Evolutionary conservation across 1,140 invertebrate species (phyloP), one percentile per base, ranked within the genome.

Genomic region (Lucilia sericata): DNA sequence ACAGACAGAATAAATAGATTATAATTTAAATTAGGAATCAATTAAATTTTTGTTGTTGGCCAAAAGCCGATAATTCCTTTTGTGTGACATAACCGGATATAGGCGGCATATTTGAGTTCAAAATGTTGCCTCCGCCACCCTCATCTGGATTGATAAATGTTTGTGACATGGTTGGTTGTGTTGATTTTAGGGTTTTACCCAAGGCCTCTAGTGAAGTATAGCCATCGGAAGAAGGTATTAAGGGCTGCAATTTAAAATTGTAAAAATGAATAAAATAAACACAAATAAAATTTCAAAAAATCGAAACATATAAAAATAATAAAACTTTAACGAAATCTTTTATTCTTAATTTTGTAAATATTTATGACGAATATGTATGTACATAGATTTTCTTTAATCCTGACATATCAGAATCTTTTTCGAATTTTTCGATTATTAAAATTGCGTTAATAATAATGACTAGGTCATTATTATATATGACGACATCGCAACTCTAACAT

Each of bases 1-100:
- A 80, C 42, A 78, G 12, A 47, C n/a, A 25, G n/a, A 80, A 51
- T 76, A n/a, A 42, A 76, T 34, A 76, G 13, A 5, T 76, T 49
- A 13, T 17, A 80, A 49, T 80, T 17, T 21, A 49, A 47, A 47
- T 51, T 49, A 13, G 25, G 42, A 80, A 17, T 51, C 47, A 80
- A 51, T 51, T 80, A 49, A 80, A 80, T 21, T 49, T n/a, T 14
- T n/a, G 55, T 36, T 82, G 81, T 36, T 82, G 81, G 51, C 60
- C 25, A 65, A 82, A 82, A 1, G 51, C 51, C 34, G 82, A 36
- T 74, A 83, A 49, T 10, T 83, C 82, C 19, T 75, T 74, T 49
- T n/a, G 65, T 51, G 82, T 83, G 14, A 83, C 82, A 49, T 83
- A 83, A 19, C 82, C 82, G 0, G 82, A 83, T 12, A 75, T 74